phyloP scores from a whole-genome alignment of 30 jellyfish, hydroid and myxozoan species.

The Chironex yamaguchii region DNA sequence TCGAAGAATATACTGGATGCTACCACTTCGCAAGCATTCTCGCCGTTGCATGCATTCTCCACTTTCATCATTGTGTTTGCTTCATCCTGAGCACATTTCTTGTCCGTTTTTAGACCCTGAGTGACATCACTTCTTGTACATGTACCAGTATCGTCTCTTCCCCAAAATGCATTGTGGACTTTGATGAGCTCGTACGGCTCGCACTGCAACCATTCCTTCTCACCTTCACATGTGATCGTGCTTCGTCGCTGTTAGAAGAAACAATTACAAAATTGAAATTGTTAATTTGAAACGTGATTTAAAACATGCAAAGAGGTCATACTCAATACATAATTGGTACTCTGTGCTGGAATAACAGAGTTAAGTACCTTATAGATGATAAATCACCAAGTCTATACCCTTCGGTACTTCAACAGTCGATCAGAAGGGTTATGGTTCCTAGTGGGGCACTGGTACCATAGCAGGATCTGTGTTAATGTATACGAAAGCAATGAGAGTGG shows the following conservation, averaged over 20 bases:
- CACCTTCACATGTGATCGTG: slow-evolving; percentile 91
- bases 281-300: too few relatives aligned
- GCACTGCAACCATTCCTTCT: slow-evolving; percentile 98
- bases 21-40: slow-evolving; percentile 96
- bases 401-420: too few relatives aligned
- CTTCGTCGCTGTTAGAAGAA: slow-evolving; percentile 20
- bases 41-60: slow-evolving; percentile 94
- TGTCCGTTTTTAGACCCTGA: slow-evolving; percentile 86
- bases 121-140: slow-evolving; percentile 82
- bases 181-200: slow-evolving; percentile 92
- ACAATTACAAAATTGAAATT: background rate
- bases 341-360: too few relatives aligned
- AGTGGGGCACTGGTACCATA: too few relatives aligned
- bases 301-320: too few relatives aligned
- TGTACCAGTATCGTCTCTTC: slow-evolving; percentile 77
- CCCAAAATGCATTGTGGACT: slow-evolving; percentile 97
- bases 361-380: too few relatives aligned
- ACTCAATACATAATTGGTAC: too few relatives aligned
- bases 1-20: slow-evolving; percentile 98
- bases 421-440: too few relatives aligned
- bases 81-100: slow-evolving; percentile 90
- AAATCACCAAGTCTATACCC: too few relatives aligned
- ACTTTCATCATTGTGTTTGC: slow-evolving; percentile 95
- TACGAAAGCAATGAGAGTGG: too few relatives aligned
- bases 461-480: too few relatives aligned